Evolutionary conservation across 2,888 invertebrate genomes (phyloP).

Genomic region (Heliconius ismenius): DNA sequence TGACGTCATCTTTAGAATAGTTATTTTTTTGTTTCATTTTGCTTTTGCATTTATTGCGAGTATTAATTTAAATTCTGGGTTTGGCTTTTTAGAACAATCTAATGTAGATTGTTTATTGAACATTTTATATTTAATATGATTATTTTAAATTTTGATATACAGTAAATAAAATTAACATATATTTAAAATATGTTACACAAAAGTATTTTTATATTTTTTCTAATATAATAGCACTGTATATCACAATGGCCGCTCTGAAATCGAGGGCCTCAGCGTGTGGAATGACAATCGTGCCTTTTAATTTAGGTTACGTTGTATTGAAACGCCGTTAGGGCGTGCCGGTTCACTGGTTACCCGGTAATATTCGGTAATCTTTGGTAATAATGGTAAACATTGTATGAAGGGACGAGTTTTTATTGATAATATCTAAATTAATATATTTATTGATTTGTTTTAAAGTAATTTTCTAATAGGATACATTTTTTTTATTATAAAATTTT

Average conservation of each 20-base stretch:
- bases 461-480: background rate
- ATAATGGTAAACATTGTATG: constrained; percentile 1
- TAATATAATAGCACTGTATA: constrained; percentile 18
- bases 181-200: background rate
- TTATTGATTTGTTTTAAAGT: background rate
- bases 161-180: background rate
- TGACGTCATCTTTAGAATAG: background rate
- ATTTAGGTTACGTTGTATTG: constrained; percentile 51
- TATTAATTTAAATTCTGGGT: background rate
- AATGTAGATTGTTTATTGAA: background rate
- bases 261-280: constrained; percentile 50
- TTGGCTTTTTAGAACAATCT: background rate
- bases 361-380: background rate
- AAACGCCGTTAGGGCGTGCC: background rate
- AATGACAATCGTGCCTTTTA: constrained; percentile 71
- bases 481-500: background rate
- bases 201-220: background rate
- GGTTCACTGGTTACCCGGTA: background rate
- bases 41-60: background rate
- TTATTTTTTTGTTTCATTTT: background rate
- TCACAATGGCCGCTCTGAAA: constrained; percentile 16
- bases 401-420: background rate
- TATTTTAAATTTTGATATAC: background rate
- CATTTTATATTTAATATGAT: background rate
- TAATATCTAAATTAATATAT: background rate